Evolutionary conservation across 2,113 vertebrate species (phyloP), one percentile per base, ranked within the genome.

Genomic region (Pyxicephalus adspersus): DNA sequence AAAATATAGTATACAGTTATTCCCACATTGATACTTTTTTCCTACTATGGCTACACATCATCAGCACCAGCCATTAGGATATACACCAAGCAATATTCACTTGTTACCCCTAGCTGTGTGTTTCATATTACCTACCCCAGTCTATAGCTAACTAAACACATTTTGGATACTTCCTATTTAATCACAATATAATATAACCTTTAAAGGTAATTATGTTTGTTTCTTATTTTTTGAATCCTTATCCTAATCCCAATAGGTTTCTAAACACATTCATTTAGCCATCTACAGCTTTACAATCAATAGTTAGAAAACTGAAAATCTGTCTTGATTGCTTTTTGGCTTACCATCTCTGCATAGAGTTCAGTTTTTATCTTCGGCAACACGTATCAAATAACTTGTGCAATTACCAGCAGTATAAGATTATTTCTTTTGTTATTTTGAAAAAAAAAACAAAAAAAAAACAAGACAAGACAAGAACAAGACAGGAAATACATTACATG

Each of bases 281-380:
- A 23, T 25, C 58, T 23, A 22, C 25, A 2, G 22, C 58, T 60
- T 60, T 3, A 60, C 9, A 25, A 60, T 60, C 22, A 60, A 60
- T 60, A 60, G 58, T 5, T 23, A 23, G 58, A 25, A 60, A 25
- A 25, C 58, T 25, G 22, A 60, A 60, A 60, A 60, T 60, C 22
- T 60, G 58, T 60, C 58, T 25, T 60, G 22, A 60, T 60, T 60
- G 25, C 58, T 22, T 60, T 60, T 60, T 25, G 58, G 58, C 58
- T 60, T 5, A 60, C 58, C 58, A 23, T 60, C 18, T 60, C 58
- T 23, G 2, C 25, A 60, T 25, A 60, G 58, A 60, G 23, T 13
- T 23, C 7, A 60, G 22, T 25, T 58, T 22, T 58, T 11, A 58
- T 20, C 3, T 20, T 58, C 20, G 20, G 22, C 19, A 20, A n/a